These are phyloP conservation scores for Mythimna vitellina DNA, from an alignment of 2,888 invertebrate genomes.

Conservation along the genomic window DNA sequence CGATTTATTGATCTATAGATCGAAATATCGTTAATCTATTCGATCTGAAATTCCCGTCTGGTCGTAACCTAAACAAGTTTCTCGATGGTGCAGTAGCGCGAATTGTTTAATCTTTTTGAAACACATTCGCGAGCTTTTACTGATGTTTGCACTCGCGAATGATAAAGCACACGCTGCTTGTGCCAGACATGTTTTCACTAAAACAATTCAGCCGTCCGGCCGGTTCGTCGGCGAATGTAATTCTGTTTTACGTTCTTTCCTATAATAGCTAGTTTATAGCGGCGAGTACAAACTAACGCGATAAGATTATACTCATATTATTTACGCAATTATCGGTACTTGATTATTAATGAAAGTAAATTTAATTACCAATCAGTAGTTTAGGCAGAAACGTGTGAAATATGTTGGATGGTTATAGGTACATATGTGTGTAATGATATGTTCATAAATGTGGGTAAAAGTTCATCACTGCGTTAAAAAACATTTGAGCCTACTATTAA, in stretches of 20 bases:
- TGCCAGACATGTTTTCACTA: constrained; percentile 76
- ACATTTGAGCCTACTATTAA: constrained; percentile 20
- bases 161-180: constrained; percentile 80
- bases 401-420: neutral
- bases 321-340: constrained; percentile 30
- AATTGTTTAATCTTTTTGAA: constrained; percentile 77
- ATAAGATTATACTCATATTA: constrained; percentile 50
- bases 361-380: constrained; percentile 28
- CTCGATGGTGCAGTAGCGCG: constrained; percentile 65
- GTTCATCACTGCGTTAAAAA: constrained; percentile 11
- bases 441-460: constrained; percentile 19
- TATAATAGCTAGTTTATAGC: constrained; percentile 59
- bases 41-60: constrained; percentile 57
- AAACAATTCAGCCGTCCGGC: constrained; percentile 71
- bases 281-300: constrained; percentile 26
- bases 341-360: constrained; percentile 34
- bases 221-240: constrained; percentile 65
- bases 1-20: constrained; percentile 43
- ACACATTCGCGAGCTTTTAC: constrained; percentile 75
- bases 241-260: constrained; percentile 68
- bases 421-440: neutral
- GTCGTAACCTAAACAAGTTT: constrained; percentile 65
- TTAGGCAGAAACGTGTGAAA: constrained; percentile 8
- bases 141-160: constrained; percentile 81
- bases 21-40: constrained; percentile 53